phyloP scores from a whole-genome alignment of 2,888 invertebrate genomes.

The Drosophila nr. perissopoda region DNA sequence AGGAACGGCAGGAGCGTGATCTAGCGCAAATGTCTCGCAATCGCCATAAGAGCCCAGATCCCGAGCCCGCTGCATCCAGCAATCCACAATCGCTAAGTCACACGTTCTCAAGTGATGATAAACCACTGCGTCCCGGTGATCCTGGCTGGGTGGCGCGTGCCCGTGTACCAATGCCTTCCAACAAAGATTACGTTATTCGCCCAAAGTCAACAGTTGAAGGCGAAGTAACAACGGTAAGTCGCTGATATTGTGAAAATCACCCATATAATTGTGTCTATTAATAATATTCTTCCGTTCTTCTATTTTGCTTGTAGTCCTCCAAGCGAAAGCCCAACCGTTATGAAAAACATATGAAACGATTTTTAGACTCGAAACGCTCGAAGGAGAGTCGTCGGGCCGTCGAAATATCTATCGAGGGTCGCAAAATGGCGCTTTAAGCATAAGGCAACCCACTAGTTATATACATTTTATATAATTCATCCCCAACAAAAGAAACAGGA shows the following conservation, averaged over 20 bases:
- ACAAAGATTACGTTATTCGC: constrained; percentile 97
- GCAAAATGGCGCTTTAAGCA: constrained; percentile 95
- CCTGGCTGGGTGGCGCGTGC: constrained; percentile 98
- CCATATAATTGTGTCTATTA: background rate
- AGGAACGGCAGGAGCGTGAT: constrained; percentile 97
- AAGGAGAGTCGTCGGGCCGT: constrained; percentile 94
- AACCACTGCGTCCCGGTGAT: constrained; percentile 94
- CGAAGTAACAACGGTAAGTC: constrained; percentile 91
- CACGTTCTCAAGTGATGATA: constrained; percentile 87
- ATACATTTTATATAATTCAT: constrained; percentile 19
- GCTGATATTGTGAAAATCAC: background rate
- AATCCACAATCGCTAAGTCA: constrained; percentile 87
- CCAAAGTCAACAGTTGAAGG: constrained; percentile 96
- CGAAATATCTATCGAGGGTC: constrained; percentile 97
- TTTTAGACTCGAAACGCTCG: constrained; percentile 93
- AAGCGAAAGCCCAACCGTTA: constrained; percentile 95
- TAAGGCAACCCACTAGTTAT: constrained; percentile 20
- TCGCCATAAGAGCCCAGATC: constrained; percentile 84
- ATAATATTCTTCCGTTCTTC: background rate
- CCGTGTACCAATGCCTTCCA: constrained; percentile 96
- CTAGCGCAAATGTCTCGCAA: constrained; percentile 91
- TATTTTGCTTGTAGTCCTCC: constrained; percentile 86
- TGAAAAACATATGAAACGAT: constrained; percentile 96
- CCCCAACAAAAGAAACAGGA: constrained; percentile 26
- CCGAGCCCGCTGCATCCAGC: constrained; percentile 84